Evolutionary conservation across 2,888 invertebrate genomes (phyloP).

Genomic region (Microctonus hyperodae): DNA sequence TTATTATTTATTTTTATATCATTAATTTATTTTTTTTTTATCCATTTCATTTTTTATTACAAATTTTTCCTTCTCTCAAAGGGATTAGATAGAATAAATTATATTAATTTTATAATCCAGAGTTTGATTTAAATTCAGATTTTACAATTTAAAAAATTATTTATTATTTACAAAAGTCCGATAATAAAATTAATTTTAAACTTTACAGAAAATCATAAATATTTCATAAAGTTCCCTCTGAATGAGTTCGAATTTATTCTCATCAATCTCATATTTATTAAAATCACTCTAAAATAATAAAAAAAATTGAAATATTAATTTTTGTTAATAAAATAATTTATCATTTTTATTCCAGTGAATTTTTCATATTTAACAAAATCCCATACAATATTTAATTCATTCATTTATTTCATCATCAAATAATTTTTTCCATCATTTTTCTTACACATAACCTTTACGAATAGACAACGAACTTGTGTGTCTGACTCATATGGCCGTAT

Average conservation of each 20-base stretch:
- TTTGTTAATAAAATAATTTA: background rate
- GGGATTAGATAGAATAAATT: too few relatives aligned
- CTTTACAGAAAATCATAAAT: too few relatives aligned
- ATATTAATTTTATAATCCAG: background rate
- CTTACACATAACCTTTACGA: background rate
- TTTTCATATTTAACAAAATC: too few relatives aligned
- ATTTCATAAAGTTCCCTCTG: too few relatives aligned
- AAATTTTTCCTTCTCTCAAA: too few relatives aligned
- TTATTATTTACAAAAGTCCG: too few relatives aligned
- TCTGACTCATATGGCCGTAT: slow-evolving; percentile 12
- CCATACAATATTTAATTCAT: background rate
- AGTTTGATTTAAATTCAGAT: too few relatives aligned
- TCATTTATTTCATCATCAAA: background rate
- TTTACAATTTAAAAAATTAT: too few relatives aligned
- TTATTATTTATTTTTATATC: background rate
- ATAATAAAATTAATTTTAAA: too few relatives aligned
- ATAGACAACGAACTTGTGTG: background rate
- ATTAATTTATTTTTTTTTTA: background rate
- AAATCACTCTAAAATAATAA: background rate
- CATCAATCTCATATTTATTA: too few relatives aligned
- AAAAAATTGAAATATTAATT: background rate
- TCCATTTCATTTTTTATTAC: background rate
- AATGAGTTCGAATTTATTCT: too few relatives aligned
- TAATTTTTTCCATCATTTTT: background rate
- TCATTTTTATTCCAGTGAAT: too few relatives aligned